Evolutionary conservation across 2,888 invertebrate genomes (phyloP), one percentile per base, ranked within the genome.

Genomic region (Drosophila paranaensis): DNA sequence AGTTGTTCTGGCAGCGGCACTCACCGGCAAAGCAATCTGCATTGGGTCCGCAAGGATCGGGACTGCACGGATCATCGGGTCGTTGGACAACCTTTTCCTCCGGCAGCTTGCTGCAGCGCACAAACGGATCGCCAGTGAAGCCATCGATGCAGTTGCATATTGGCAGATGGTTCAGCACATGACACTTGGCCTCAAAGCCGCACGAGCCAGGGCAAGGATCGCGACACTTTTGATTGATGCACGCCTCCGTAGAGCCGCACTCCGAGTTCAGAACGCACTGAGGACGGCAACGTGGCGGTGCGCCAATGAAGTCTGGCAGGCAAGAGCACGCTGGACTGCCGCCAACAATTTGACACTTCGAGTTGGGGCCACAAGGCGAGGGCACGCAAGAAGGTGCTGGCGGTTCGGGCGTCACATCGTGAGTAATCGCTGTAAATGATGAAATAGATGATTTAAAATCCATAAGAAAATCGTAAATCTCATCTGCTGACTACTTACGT

Each of bases 141-240:
- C 95, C 94, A 6, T 92, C 84, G 71, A 94, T 95, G 91, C 97
- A 97, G 77, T 95, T 95, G 90, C 97, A 97, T 82, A 96, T 95
- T 1, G 97, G 96, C 88, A 95, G 94, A 86, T 95, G 95, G 65
- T 95, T 95, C 16, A 95, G 94, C 16, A 96, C 96, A 79, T 95
- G 94, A 81, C 97, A 97, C 71, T 94, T 94, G 10, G 96, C 94
- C 90, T 96, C 96, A 16, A 96, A 94, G 16, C 97, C 97, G 85
- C 97, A 97, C 0, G 97, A 96, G 11, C 97, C 96, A 14, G 95
- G 95, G 79, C 97, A 97, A 33, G 97, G 97, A 93, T 97, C 96
- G 90, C 95, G 94, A 91, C 97, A 97, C 92, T 95, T 96, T 90
- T 96, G 95, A 88, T 96, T 95, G 43, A 97, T 95, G 84, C 97